Conservation (phyloP, 1,140 invertebrate species). For the Cherax destructor region DNA sequence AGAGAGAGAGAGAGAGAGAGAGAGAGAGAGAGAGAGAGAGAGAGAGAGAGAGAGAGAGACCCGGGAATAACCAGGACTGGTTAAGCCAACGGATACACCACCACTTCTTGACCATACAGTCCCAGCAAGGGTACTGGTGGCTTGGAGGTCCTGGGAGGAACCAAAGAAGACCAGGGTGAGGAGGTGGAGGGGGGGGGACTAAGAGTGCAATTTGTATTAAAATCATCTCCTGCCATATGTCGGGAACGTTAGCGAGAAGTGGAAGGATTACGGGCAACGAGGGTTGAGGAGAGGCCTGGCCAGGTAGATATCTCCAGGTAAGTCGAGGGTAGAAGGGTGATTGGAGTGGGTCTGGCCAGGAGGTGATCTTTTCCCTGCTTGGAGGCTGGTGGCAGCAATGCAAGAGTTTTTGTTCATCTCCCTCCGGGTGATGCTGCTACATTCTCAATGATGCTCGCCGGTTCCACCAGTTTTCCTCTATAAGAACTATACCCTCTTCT, state of each 20-base stretch:
- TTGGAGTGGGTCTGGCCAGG: not conserved
- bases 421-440: not conserved
- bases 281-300: not conserved
- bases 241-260: conserved; percentile 1
- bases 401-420: not conserved
- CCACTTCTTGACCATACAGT: conserved; percentile 30
- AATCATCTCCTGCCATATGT: conserved; percentile 7
- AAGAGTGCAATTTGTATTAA: conserved; percentile 29
- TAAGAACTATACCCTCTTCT: not conserved
- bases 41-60: not conserved
- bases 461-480: not conserved
- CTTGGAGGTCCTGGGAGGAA: not conserved
- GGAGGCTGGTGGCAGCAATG: not conserved
- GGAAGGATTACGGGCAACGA: not conserved
- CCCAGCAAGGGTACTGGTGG: not conserved
- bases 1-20: too few species aligned
- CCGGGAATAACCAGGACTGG: conserved; percentile 7
- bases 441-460: not conserved
- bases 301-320: conserved; percentile 5
- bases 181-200: not conserved
- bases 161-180: not conserved
- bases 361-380: too few species aligned
- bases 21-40: too few species aligned
- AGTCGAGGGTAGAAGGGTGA: not conserved
- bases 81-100: conserved; percentile 12